Evolutionary conservation across 2,797 vertebrate genomes (phyloP).

Genomic region (Clamator glandarius): DNA sequence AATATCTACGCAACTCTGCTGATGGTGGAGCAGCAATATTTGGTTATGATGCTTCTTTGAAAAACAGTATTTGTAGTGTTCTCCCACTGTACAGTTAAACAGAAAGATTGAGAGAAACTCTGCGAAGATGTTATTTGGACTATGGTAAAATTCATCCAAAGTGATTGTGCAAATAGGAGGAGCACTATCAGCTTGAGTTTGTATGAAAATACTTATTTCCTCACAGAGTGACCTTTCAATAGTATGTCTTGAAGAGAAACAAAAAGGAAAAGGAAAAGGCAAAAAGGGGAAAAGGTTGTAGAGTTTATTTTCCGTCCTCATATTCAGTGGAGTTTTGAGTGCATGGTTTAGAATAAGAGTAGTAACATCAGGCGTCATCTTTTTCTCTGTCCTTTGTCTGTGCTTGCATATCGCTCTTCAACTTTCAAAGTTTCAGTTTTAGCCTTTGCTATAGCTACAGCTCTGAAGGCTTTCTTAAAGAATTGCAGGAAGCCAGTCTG

Average conservation of each 20-base stretch:
- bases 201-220: neutral
- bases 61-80: slow-evolving; percentile 35
- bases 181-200: neutral
- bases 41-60: slow-evolving; percentile 56
- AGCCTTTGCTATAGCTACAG: neutral
- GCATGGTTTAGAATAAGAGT: neutral
- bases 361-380: neutral
- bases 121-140: slow-evolving; percentile 9
- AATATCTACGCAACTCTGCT: slow-evolving; percentile 58
- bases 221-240: neutral
- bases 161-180: neutral
- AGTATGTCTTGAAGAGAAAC: neutral
- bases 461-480: neutral
- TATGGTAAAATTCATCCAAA: slow-evolving; percentile 15
- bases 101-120: slow-evolving; percentile 44
- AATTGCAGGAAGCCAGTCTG: neutral
- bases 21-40: slow-evolving; percentile 57
- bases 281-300: neutral
- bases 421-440: neutral
- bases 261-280: too few species aligned
- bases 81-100: slow-evolving; percentile 4
- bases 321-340: neutral
- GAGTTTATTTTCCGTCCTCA: neutral
- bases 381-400: neutral
- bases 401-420: neutral